Evolutionary conservation across 2,113 vertebrate species (phyloP).

Genomic region (Toxotes jaculatrix): DNA sequence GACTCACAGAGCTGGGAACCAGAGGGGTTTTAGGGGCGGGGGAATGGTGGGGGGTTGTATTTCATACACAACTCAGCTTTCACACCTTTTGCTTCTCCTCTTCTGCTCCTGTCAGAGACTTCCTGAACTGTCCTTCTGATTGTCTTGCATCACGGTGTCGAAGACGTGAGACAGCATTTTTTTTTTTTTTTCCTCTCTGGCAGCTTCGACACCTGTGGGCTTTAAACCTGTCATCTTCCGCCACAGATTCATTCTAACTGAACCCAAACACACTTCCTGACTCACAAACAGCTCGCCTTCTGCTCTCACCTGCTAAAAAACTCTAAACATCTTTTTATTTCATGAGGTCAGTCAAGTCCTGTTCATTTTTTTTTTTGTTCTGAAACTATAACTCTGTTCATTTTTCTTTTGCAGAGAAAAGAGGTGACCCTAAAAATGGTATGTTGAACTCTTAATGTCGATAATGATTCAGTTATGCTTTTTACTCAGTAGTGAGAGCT

Average conservation of each 20-base stretch:
- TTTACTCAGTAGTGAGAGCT: background rate
- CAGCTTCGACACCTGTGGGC: background rate
- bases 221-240: background rate
- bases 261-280: constrained; percentile 1
- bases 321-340: background rate
- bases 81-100: background rate
- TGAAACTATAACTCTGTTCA: constrained; percentile 66
- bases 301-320: constrained; percentile 1
- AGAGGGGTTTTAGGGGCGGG: background rate
- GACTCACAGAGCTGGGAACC: constrained; percentile 1
- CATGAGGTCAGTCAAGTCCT: background rate
- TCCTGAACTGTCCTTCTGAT: background rate
- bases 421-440: constrained; percentile 84
- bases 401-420: constrained; percentile 86
- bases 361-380: constrained; percentile 5
- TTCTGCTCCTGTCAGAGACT: background rate
- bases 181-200: too few species aligned
- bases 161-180: background rate
- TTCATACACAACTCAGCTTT: background rate
- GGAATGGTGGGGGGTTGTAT: background rate
- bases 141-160: background rate
- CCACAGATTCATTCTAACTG: constrained; percentile 15
- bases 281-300: constrained; percentile 19
- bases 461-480: constrained; percentile 9
- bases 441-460: constrained; percentile 70